A percentile compares a stretch with the other conserved stretches of the same genome.
phyloP scores from a whole-genome alignment of 2,888 invertebrate species.

The Drosophila infuscata region DNA sequence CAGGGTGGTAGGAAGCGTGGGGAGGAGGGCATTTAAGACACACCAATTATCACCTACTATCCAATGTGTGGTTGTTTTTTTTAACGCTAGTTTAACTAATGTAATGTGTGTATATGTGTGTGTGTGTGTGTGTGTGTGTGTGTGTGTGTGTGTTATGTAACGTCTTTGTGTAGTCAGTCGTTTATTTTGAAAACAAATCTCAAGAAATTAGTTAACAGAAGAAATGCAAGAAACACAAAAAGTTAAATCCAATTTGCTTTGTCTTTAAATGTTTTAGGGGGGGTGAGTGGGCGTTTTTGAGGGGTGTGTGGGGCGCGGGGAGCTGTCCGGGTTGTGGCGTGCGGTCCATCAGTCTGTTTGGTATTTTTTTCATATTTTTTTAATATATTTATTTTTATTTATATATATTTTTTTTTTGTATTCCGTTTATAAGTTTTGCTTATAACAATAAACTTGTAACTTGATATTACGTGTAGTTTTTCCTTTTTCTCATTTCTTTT shows the following conservation, averaged over 20 bases:
- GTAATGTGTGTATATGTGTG: conserved; percentile 44
- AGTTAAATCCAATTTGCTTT: conserved; percentile 45
- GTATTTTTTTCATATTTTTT: conserved; percentile 42
- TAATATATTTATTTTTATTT: conserved; percentile 19
- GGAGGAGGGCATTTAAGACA: conserved; percentile 66
- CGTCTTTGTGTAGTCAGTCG: conserved; percentile 72
- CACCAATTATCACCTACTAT: conserved; percentile 79
- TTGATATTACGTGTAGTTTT: conserved; percentile 55
- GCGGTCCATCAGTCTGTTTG: conserved; percentile 79
- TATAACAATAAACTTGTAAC: conserved; percentile 63
- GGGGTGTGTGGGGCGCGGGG: conserved; percentile 17
- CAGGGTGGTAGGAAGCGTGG: conserved; percentile 5
- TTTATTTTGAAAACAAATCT: conserved; percentile 32
- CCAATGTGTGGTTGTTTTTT: conserved; percentile 66
- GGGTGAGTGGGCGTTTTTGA: neutral
- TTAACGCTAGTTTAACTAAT: conserved; percentile 67
- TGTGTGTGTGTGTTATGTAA: conserved; percentile 29
- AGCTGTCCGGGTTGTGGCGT: conserved; percentile 64
- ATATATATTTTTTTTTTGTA: conserved; percentile 10
- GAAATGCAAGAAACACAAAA: conserved; percentile 35
- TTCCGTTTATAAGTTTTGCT: conserved; percentile 46
- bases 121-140: conserved; percentile 22
- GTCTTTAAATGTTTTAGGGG: conserved; percentile 31
- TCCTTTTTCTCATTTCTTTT: conserved; percentile 14
- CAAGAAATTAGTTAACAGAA: neutral